phyloP scores from a whole-genome alignment of 2,888 invertebrate genomes.

The Galeruca laticollis region DNA sequence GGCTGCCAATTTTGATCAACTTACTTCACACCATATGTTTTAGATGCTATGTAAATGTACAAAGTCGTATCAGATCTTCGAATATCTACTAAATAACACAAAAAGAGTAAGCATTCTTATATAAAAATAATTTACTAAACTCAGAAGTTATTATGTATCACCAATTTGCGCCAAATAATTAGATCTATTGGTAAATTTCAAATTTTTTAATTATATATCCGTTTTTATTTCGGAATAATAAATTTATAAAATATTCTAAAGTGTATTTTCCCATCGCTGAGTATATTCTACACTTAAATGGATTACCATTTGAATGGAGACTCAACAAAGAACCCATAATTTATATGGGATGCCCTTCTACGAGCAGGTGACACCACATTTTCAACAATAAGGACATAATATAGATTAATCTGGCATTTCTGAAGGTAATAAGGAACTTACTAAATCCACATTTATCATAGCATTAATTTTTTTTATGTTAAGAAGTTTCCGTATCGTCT shows the following conservation, averaged over 20 bases:
- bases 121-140: no score
- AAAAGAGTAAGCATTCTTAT: no score
- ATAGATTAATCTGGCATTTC: slow-evolving; percentile 49
- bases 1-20: no score
- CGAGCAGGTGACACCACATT: slow-evolving; percentile 53
- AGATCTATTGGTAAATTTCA: no score
- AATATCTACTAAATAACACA: no score
- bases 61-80: no score
- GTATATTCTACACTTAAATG: slow-evolving; percentile 37
- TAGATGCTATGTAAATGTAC: no score
- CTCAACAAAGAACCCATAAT: slow-evolving; percentile 50
- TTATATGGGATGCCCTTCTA: slow-evolving; percentile 48
- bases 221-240: background rate
- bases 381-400: slow-evolving; percentile 49
- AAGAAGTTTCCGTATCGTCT: slow-evolving; percentile 4
- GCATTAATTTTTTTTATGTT: slow-evolving; percentile 28
- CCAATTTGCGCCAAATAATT: no score
- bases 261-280: slow-evolving; percentile 31
- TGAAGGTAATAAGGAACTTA: slow-evolving; percentile 33
- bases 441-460: slow-evolving; percentile 39
- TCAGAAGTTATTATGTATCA: no score
- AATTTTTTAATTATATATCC: background rate
- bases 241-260: background rate
- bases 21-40: no score
- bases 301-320: slow-evolving; percentile 40